phyloP scores from a whole-genome alignment of 2,797 vertebrate genomes.

The Mionectes olivaceus region DNA sequence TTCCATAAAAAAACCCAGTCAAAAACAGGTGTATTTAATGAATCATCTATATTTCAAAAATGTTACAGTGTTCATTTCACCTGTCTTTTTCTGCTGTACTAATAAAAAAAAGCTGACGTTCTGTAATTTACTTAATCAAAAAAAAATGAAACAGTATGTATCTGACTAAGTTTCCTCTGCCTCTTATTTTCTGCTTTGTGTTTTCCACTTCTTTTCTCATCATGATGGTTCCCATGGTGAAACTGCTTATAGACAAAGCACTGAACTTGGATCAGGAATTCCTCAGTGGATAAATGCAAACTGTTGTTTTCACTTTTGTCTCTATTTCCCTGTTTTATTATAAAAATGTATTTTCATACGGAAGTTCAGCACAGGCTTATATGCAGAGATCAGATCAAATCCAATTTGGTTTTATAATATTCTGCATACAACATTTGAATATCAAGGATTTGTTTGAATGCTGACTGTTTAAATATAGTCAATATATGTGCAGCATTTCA shows the following conservation, averaged over 20 bases:
- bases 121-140: background rate
- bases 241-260: conserved; percentile 16
- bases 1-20: background rate
- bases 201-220: background rate
- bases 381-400: background rate
- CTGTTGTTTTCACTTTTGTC: background rate
- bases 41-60: background rate
- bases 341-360: background rate
- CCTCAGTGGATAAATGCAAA: background rate
- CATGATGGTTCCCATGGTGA: background rate
- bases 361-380: background rate
- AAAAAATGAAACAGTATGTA: background rate
- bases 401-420: background rate
- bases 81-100: background rate
- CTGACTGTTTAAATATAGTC: conserved; percentile 4
- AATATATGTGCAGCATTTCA: background rate
- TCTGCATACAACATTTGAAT: conserved; percentile 21
- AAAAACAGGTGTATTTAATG: background rate
- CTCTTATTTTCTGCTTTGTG: background rate
- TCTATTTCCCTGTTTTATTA: conserved; percentile 7
- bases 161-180: background rate
- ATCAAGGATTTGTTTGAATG: conserved; percentile 35
- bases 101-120: background rate
- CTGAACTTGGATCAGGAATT: conserved; percentile 33
- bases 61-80: background rate